These are phyloP conservation scores for Cryptocephalus primarius DNA, from an alignment of 2,888 invertebrate genomes.

Conservation along the genomic window DNA sequence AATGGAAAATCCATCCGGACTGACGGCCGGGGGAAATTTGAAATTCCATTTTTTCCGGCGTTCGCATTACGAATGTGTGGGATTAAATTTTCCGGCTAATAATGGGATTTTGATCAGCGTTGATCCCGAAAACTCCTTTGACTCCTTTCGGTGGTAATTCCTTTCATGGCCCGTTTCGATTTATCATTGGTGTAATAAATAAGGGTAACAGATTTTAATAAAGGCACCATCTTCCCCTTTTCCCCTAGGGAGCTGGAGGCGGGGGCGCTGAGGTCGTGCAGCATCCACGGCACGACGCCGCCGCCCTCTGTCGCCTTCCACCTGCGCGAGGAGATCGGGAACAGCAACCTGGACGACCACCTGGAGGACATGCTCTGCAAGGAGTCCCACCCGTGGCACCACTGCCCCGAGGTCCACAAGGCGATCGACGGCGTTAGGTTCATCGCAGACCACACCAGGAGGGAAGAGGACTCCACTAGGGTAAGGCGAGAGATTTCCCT, in stretches of 20 bases:
- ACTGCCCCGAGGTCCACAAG: slow-evolving; percentile 84
- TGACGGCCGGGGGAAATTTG: not conserved
- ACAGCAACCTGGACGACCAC: slow-evolving; percentile 13
- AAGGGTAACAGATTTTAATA: too few relatives aligned
- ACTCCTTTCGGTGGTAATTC: too few relatives aligned
- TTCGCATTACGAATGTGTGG: not conserved
- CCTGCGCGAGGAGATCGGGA: slow-evolving; percentile 33
- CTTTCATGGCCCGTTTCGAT: too few relatives aligned
- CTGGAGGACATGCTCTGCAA: slow-evolving; percentile 31
- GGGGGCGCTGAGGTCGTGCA: slow-evolving; percentile 44
- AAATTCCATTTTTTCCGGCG: not conserved
- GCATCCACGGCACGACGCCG: slow-evolving; percentile 50
- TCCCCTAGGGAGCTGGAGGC: slow-evolving; percentile 43
- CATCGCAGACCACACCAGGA: slow-evolving; percentile 84
- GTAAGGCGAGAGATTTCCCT: slow-evolving; percentile 43
- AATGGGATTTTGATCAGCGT: not conserved
- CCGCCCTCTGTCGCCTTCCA: slow-evolving; percentile 42
- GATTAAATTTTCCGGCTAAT: not conserved
- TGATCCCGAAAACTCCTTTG: not conserved
- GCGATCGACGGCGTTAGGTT: slow-evolving; percentile 88
- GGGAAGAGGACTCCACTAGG: slow-evolving; percentile 84
- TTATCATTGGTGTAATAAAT: too few relatives aligned
- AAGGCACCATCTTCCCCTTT: not conserved
- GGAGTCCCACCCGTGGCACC: slow-evolving; percentile 69
- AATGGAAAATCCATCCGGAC: too few relatives aligned